Evolutionary conservation across 2,888 invertebrate genomes (phyloP).

Genomic region (Lathronympha strigana): DNA sequence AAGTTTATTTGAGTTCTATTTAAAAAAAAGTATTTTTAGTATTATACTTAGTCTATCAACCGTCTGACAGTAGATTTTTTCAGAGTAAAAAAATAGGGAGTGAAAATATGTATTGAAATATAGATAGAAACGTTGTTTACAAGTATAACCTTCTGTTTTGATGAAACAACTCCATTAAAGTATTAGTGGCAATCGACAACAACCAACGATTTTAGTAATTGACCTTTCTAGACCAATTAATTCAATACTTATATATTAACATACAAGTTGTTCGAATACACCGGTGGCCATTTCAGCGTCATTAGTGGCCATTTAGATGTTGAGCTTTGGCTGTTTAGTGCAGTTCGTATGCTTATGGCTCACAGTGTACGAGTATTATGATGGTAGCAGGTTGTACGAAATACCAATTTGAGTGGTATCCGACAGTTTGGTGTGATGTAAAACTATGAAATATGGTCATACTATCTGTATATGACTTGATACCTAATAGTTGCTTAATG

Average conservation of each 20-base stretch:
- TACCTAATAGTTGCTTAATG: too few relatives aligned
- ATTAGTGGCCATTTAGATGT: conserved; percentile 34
- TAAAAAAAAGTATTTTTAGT: too few relatives aligned
- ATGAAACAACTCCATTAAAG: conserved; percentile 22
- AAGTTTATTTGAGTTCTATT: too few relatives aligned
- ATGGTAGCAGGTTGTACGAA: conserved; percentile 36
- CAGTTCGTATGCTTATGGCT: conserved; percentile 38
- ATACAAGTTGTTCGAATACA: conserved; percentile 30
- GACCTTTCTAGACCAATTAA: conserved; percentile 41
- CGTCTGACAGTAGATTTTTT: too few relatives aligned
- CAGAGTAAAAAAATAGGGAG: too few relatives aligned
- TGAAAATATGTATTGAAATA: neutral
- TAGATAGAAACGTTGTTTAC: conserved; percentile 7
- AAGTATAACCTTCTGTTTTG: conserved; percentile 21
- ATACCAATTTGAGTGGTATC: conserved; percentile 17
- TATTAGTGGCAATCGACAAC: conserved; percentile 24
- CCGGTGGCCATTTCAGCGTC: conserved; percentile 21
- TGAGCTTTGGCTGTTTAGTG: conserved; percentile 36
- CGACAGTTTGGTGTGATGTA: neutral
- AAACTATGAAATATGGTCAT: neutral
- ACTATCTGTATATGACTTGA: neutral
- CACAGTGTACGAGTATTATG: conserved; percentile 37
- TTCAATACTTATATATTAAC: conserved; percentile 32
- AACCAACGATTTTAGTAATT: conserved; percentile 39
- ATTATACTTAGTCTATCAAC: too few relatives aligned